Evolutionary conservation across 2,797 vertebrate species (phyloP).

Genomic region (Margarornis squamiger): DNA sequence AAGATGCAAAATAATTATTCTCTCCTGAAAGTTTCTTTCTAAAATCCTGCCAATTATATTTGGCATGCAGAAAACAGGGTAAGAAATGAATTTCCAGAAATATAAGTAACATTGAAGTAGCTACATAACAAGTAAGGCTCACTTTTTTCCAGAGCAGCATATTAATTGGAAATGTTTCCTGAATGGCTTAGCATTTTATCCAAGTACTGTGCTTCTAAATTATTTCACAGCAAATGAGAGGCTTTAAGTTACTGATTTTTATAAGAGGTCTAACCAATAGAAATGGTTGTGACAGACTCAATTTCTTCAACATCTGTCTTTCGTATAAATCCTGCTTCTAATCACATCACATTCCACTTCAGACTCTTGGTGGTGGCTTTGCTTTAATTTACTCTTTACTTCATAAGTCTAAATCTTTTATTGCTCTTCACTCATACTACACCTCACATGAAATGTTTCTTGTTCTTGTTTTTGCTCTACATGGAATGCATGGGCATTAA

Average conservation of each 20-base stretch:
- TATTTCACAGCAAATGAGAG: background rate
- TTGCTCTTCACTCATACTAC: constrained; percentile 64
- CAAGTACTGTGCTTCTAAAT: background rate
- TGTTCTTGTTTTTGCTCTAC: constrained; percentile 82
- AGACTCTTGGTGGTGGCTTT: constrained; percentile 38
- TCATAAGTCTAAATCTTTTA: constrained; percentile 52
- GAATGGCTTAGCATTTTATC: background rate
- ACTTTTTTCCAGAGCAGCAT: background rate
- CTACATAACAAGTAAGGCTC: background rate
- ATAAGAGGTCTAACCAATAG: background rate
- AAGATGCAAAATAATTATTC: background rate
- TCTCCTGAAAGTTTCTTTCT: background rate
- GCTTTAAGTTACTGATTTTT: background rate
- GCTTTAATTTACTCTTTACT: constrained; percentile 50
- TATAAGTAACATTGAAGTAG: background rate
- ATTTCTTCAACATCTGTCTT: background rate
- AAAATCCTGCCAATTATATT: background rate
- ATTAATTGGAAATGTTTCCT: background rate
- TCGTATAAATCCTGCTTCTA: constrained; percentile 45
- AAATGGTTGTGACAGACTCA: background rate
- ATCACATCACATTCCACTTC: constrained; percentile 44
- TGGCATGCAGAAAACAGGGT: background rate
- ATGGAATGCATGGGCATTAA: constrained; percentile 85
- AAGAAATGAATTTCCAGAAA: background rate
- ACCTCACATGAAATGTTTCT: constrained; percentile 77